Percentiles rank a stretch among this genome's conserved stretches.
Evolutionary conservation across 2,113 vertebrate species (phyloP).

Genomic region (Aix galericulata): DNA sequence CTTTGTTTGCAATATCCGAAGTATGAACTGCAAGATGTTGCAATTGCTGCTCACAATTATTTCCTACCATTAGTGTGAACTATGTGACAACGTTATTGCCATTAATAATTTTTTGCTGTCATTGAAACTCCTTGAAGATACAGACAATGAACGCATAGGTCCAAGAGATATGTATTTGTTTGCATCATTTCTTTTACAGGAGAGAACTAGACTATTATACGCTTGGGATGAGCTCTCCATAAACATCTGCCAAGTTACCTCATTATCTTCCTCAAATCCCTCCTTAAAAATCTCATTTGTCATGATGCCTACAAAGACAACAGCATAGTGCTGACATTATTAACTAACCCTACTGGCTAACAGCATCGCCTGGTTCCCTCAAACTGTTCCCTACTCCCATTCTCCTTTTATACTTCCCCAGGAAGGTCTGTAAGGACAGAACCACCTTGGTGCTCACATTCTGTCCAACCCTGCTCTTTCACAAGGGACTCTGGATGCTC

Average conservation of each 20-base stretch:
- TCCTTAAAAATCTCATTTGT: slow-evolving; percentile 51
- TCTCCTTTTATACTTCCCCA: accelerated
- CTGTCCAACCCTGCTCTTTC: background rate
- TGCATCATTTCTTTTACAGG: slow-evolving; percentile 40
- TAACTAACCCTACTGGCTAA: background rate
- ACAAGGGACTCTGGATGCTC: background rate
- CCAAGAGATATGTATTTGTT: background rate
- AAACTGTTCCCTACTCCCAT: background rate
- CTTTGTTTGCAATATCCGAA: slow-evolving; percentile 33
- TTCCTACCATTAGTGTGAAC: slow-evolving; percentile 26
- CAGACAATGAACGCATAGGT: background rate
- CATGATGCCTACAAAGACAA: background rate
- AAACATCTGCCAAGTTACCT: slow-evolving; percentile 61
- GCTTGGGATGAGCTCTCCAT: slow-evolving; percentile 52
- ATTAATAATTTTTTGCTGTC: slow-evolving; percentile 57
- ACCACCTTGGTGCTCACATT: background rate
- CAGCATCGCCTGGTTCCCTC: background rate
- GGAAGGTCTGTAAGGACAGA: background rate
- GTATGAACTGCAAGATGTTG: background rate
- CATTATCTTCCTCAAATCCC: slow-evolving; percentile 56
- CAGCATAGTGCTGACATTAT: background rate
- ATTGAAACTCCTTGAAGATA: slow-evolving; percentile 12
- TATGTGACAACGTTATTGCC: slow-evolving; percentile 1
- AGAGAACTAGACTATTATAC: slow-evolving; percentile 36
- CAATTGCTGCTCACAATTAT: slow-evolving; percentile 13